Evolutionary conservation across 2,113 vertebrate species (phyloP), one percentile per base, ranked within the genome.

Genomic region (Forbesichthys agassizii): DNA sequence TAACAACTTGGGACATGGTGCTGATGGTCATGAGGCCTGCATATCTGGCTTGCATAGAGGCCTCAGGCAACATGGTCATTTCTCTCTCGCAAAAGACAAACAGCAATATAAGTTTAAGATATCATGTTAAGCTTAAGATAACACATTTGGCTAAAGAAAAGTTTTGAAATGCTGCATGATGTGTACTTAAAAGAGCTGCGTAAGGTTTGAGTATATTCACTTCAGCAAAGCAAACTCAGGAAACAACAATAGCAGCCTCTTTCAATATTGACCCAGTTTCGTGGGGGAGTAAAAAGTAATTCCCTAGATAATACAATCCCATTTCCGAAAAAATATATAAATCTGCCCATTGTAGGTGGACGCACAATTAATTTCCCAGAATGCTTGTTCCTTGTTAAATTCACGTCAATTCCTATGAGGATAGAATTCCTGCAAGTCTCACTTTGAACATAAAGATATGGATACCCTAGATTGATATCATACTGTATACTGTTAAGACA

Each of bases 261-360:
- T 33, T 16, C 66, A 75, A 72, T 67, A 56, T 66, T 79, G 77
- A 83, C 65, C 74, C 61, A 18, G 69, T 74, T 77, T 53, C 47
- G 11, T 58, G 27, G 27, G 27, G 27, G 27, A 27, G 4, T 55
- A 49, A 42, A 53, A 59, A 59, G 9, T 52, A 71, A 55, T 64
- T 48, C 11, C 64, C 67, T 20, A 80, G 47, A 84, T 72, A 78
- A 60, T 33, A 61, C 11, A 18, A 14, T 48, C 5, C 5, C 33
- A 0, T 12, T 72, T 76, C 36, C 1, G 27, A 42, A 6, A 42
- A 42, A 5, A 8, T 42, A 5, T 42, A 42, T 42, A 42, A 42
- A 8, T 42, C 36, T 42, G 36, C 7, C 36, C 36, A 42, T 42
- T 42, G 36, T 5, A 5, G 36, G 7, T 42, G 36, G 36, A 42